Evolutionary conservation across 2,888 invertebrate genomes (phyloP), one percentile per base, ranked within the genome.

Genomic region (Timema cristinae): DNA sequence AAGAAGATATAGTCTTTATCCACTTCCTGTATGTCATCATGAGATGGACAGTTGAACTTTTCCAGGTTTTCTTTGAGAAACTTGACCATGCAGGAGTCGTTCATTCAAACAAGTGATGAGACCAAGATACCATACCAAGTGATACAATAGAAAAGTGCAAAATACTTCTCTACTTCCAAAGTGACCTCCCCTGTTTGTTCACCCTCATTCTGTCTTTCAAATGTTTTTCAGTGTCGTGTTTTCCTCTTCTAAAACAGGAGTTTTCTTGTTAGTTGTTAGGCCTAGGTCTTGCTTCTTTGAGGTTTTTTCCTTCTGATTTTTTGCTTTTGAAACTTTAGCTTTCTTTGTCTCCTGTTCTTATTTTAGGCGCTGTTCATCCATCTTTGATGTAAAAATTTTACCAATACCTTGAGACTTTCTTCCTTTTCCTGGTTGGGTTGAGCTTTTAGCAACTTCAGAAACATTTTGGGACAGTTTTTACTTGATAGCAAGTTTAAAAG

Each of bases 31-130:
- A 59, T 59, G 13, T 47, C 4, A 49, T 50, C 16, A 32, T 32
- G 10, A 48, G 69, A 70, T 69, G n/a, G 61, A 48, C 67, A 63
- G 61, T 75, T 15, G 59, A 70, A 67, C 54, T 51, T 71, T 67
- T 72, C 71, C 56, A 16, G 47, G 11, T 13, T 50, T 66, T 32
- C 67, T 66, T 11, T 32, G 10, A 50, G 70, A 59, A 32, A 70
- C 13, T 48, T 32, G 9, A 70, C 10, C 11, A 15, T 66, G 47
- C 49, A 68, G 68, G 48, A 6, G 68, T 59, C 59, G n/a, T 59
- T n/a, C 10, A 59, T 59, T 59, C n/a, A 59, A 15, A n/a, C 8
- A 59, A 59, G 15, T 11, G 0, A 59, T 59, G 59, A 13, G 59
- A n/a, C 59, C 59, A 59, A 11, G 59, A 32, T 59, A 59, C 59